Evolutionary conservation across 2,888 invertebrate genomes (phyloP), one percentile per base, ranked within the genome.

Genomic region (Protodeltote pygarga): DNA sequence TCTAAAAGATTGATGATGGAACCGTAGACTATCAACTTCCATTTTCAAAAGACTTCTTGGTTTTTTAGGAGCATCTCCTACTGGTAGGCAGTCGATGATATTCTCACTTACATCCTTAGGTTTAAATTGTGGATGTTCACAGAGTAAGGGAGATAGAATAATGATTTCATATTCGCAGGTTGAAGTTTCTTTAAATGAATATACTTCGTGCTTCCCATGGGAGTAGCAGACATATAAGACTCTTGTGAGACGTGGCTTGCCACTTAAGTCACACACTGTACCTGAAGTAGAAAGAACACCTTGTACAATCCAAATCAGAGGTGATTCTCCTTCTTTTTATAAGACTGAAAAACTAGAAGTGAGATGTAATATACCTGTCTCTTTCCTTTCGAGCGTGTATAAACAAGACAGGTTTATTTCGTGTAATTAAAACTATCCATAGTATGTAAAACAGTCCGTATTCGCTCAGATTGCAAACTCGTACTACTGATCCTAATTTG

Each of bases 101-200:
- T 96, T 95, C 78, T 97, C 97, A 9, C 94, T 95, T 2, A 95
- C 94, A 66, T 96, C 96, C 74, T 95, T 94, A 0, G 96, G 95
- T 71, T 95, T 95, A 76, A 96, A 99, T 51, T 95, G 94, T 0
- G 98, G 98, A 92, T 99, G 98, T 20, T 93, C 92, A 77, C 99
- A 99, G 0, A 99, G 92, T 5, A 95, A 85, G 0, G 97, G 95
- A 0, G 98, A 97, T 13, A 98, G 91, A 8, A 99, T 96, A 8
- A 99, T 94, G 4, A 94, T 95, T 86, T 99, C 98, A 80, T 99
- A 99, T 82, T 98, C 97, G 78, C 99, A 99, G 0, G 97, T 98
- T 0, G 97, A 96, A 0, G 95, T 96, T 85, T 99, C 99, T 77
- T 98, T 98, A 52, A 99, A 93, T 0, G 97, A 97, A 79, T 97